Conservation (phyloP, 1,140 invertebrate genomes). For the Platorchestia sp. region DNA sequence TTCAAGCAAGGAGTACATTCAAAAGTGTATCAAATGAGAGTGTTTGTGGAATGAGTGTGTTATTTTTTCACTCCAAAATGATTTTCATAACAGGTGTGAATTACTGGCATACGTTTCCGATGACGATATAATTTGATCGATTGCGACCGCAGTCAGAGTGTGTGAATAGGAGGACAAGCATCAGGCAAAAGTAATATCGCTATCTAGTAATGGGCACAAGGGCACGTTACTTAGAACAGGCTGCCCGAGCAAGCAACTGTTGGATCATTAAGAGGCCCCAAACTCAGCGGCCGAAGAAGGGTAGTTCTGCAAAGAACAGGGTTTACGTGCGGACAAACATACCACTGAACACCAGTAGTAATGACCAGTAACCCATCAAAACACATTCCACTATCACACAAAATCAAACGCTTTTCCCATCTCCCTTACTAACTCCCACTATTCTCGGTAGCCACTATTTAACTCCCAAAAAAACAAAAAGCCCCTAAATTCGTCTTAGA, state of each 20-base stretch:
- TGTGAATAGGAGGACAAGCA: neutral
- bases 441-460: neutral
- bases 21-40: neutral
- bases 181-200: constrained; percentile 49
- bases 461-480: neutral
- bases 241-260: constrained; percentile 52
- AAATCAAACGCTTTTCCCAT: neutral
- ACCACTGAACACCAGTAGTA: constrained; percentile 21
- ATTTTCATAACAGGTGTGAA: neutral
- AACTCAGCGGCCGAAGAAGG: constrained; percentile 38
- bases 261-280: constrained; percentile 49
- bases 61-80: neutral
- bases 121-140: neutral
- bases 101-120: neutral
- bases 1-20: neutral
- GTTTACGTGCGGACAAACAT: constrained; percentile 50
- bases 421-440: neutral
- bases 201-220: constrained; percentile 28
- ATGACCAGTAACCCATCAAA: neutral
- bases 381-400: neutral
- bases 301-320: constrained; percentile 52
- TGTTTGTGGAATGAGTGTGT: neutral
- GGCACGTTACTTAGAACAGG: constrained; percentile 54
- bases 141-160: neutral
- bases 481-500: neutral